Conservation (phyloP, 2,797 vertebrate genomes). For the Chloroceryle amazona region DNA sequence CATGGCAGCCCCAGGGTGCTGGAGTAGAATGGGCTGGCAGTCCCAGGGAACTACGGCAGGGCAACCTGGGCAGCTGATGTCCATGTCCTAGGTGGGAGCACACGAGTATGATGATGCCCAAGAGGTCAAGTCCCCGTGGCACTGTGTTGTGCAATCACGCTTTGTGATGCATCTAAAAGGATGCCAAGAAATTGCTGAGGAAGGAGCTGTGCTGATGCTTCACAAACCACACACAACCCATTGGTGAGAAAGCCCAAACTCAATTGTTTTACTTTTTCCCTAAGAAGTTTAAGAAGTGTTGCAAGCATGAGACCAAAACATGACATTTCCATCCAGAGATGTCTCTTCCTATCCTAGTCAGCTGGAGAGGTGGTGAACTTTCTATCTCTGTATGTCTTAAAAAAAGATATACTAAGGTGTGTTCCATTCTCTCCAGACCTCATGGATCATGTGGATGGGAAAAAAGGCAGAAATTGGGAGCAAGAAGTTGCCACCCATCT, state of each 20-base stretch:
- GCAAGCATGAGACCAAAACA: background rate
- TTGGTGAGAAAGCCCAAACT: background rate
- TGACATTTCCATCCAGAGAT: background rate
- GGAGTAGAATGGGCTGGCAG: background rate
- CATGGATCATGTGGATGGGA: background rate
- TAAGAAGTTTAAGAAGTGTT: background rate
- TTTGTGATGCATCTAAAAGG: background rate
- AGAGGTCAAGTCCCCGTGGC: fast-evolving
- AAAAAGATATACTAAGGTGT: background rate
- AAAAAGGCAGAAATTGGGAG: background rate
- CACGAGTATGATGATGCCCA: fast-evolving
- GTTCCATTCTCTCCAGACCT: background rate
- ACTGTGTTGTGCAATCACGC: background rate
- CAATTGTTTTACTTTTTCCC: background rate
- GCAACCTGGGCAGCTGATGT: background rate
- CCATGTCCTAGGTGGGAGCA: fast-evolving
- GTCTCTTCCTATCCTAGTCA: background rate
- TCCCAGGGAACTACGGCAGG: background rate
- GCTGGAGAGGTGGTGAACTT: background rate
- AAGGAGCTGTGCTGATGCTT: background rate
- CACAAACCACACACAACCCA: fast-evolving
- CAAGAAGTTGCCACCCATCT: background rate
- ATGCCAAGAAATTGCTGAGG: background rate
- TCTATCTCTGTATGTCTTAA: background rate
- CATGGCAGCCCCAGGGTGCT: fast-evolving